Base-by-base conservation (phyloP, 2,888 invertebrate species). In the Pseudococcus viburni region DNA sequence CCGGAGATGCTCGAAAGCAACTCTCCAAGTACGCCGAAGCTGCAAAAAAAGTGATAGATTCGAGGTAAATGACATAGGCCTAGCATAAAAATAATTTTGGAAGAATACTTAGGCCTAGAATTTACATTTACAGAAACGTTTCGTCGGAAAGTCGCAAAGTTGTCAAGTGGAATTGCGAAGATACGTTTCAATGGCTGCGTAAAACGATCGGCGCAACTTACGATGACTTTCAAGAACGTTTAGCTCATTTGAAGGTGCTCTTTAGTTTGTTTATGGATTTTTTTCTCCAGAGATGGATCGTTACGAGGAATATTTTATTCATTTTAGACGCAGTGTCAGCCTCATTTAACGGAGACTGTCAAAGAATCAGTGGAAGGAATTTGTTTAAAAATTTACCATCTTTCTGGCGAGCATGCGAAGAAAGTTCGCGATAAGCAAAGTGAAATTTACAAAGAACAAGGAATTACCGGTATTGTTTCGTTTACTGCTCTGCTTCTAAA, bases 131-230 rank as follows among this genome's bases (percentile, higher is more conserved):
- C 89, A 94, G 98, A 90, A 97, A 97, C 91, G 96, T 96, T 11
- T 96, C 97, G 42, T 95, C 97, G 0, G 98, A 98, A 91, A 97
- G 98, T 91, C 94, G 99, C 89, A 99, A 99, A 93, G 96, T 98
- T 17, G 98, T 99, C 0, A 99, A 98, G 92, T 99, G 99, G 99
- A 98, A 98, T 93, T 98, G 98, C 0, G 98, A 99, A 91, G 98
- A 99, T 91, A 98, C 98, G 39, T 98, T 99, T 92, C 96, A 97
- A 90, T 99, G 98, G 98, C 92, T 99, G 85, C 94, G 98, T 91
- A 94, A 96, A 91, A 98, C 98, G 12, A 96, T 97, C 48, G 98
- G 97, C 88, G 98, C 98, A 15, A 97, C 97, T 2, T 98, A 97
- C 92, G 97, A 98, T 92, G 97, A 98, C 92, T 98, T 97, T 92